Base-by-base conservation (phyloP, 2,113 vertebrate genomes). In the Nestor notabilis region DNA sequence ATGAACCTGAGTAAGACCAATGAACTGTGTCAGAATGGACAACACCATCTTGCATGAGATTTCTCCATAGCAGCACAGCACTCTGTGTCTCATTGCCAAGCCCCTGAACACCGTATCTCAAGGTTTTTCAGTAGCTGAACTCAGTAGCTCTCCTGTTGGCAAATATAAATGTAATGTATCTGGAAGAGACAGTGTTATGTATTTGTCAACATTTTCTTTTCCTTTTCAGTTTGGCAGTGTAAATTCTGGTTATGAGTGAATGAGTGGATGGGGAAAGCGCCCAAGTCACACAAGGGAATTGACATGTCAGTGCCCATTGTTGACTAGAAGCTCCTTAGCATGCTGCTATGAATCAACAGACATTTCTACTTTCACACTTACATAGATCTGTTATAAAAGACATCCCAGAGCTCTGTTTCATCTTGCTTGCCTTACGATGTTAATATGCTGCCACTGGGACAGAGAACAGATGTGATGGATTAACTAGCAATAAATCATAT, bases 391-490 rank as follows among this genome's bases (percentile, higher is more conserved):
- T 81, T 94, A 87, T 86, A 89, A 95, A 95, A 94, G 94, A 95
- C 80, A 87, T 86, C 94, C 95, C 91, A 91, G 95, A 94, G 93
- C 93, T 97, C 87, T 49, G 78, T 92, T 92, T 94, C 94, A 87
- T 95, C 91, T 95, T 93, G 79, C 95, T 93, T 91, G 91, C 87
- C 92, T 95, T 97, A 92, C 87, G 94, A 84, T 89, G 87, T 96
- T 97, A 96, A 96, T 95, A 91, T 95, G 87, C 93, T 94, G 88
- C 93, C 93, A 95, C 70, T 91, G 95, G 93, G 95, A 94, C 83
- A 93, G 94, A 93, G 91, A 96, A 96, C 90, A 97, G 95, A 95
- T 96, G 94, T 94, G 94, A 97, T 95, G 87, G 96, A 97, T 97
- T 95, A 97, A 94, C 93, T 93, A 91, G 83, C 70, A 95, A 96